Percentiles rank a stretch among this genome's conserved stretches.
Conservation (phyloP, 2,888 invertebrate genomes). For the Acrobasis repandana region DNA sequence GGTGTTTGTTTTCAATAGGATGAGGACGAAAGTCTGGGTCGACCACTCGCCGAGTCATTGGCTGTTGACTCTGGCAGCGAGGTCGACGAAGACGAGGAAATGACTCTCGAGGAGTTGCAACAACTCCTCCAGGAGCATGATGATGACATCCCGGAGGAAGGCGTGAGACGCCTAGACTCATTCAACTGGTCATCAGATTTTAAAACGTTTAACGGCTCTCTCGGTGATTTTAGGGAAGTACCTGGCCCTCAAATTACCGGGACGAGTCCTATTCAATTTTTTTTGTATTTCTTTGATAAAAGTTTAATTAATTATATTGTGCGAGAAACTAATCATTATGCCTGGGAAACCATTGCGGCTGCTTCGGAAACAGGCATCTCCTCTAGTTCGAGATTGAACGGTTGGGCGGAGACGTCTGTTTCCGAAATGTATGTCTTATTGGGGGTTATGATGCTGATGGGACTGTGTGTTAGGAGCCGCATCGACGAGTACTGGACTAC, state of each 20-base stretch:
- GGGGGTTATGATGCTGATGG: constrained; percentile 23
- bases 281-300: constrained; percentile 12
- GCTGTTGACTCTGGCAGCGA: too few relatives aligned
- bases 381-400: constrained; percentile 21
- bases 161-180: too few relatives aligned
- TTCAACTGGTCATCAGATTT: too few relatives aligned
- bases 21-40: too few relatives aligned
- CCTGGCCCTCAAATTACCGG: neutral
- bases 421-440: constrained; percentile 20
- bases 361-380: constrained; percentile 25
- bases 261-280: neutral
- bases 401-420: constrained; percentile 28
- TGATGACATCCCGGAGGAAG: too few relatives aligned
- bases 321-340: constrained; percentile 28
- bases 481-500: constrained; percentile 31
- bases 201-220: too few relatives aligned
- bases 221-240: neutral
- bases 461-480: constrained; percentile 8
- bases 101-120: too few relatives aligned
- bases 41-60: too few relatives aligned
- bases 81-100: too few relatives aligned
- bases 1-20: too few relatives aligned
- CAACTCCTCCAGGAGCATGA: too few relatives aligned
- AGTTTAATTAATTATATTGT: constrained; percentile 22
- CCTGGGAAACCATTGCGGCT: constrained; percentile 26